These are phyloP conservation scores for Apodemia zela DNA, from an alignment of 2,888 invertebrate genomes.

Conservation along the genomic window DNA sequence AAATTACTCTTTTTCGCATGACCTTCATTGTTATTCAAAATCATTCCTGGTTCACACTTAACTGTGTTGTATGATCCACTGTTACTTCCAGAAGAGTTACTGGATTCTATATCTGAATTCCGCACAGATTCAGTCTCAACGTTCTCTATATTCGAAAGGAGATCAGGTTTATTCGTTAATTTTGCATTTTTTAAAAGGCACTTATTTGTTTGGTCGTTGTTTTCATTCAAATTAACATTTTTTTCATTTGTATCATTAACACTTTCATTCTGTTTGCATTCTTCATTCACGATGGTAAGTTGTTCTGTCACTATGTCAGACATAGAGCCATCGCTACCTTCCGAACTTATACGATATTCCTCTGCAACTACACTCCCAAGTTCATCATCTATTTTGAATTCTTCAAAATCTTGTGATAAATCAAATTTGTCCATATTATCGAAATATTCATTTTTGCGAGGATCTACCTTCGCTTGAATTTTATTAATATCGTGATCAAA, in stretches of 20 bases:
- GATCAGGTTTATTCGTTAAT: constrained; percentile 76
- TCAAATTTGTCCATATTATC: constrained; percentile 82
- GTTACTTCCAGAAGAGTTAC: constrained; percentile 77
- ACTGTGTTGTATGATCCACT: constrained; percentile 71
- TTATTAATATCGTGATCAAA: constrained; percentile 61
- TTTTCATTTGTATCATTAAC: constrained; percentile 47
- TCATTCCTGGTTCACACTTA: constrained; percentile 68
- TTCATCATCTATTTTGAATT: constrained; percentile 89
- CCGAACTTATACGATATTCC: constrained; percentile 76
- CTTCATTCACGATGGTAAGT: constrained; percentile 59
- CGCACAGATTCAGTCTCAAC: constrained; percentile 81
- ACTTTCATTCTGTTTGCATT: constrained; percentile 46
- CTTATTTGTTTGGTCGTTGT: constrained; percentile 51
- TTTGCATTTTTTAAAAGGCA: constrained; percentile 62
- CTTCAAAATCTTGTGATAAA: constrained; percentile 88
- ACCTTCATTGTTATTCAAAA: constrained; percentile 45
- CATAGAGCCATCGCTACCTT: constrained; percentile 70
- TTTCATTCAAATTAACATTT: constrained; percentile 55
- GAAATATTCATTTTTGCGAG: constrained; percentile 68
- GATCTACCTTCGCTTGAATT: constrained; percentile 44
- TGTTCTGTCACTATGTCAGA: constrained; percentile 70
- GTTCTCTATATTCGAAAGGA: constrained; percentile 77
- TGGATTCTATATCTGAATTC: constrained; percentile 85
- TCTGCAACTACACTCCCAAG: constrained; percentile 73
- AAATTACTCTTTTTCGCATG: constrained; percentile 75